phyloP scores from a whole-genome alignment of 1,140 invertebrate genomes.

The Zaprionus vittiger region DNA sequence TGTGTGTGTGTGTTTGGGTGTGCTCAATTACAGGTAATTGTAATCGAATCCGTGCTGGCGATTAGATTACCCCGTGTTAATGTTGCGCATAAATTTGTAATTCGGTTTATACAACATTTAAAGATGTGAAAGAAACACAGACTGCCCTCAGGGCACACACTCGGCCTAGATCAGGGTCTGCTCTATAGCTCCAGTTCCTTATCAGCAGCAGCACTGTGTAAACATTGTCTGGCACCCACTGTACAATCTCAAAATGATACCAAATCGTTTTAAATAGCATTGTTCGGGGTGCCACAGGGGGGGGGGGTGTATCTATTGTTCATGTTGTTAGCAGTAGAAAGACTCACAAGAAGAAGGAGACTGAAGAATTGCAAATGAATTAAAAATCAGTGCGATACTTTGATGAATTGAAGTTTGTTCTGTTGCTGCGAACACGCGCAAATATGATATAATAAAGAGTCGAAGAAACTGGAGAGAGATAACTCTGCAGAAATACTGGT shows the following conservation, averaged over 20 bases:
- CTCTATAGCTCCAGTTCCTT: neutral
- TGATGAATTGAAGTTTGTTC: constrained; percentile 21
- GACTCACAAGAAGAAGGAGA: neutral
- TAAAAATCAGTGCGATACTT: constrained; percentile 47
- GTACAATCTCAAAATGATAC: constrained; percentile 55
- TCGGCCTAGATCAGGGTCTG: neutral
- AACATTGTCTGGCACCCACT: constrained; percentile 41
- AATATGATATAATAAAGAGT: neutral
- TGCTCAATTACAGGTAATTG: constrained; percentile 20
- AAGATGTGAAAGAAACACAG: neutral
- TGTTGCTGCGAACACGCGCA: constrained; percentile 3
- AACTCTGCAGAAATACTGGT: neutral
- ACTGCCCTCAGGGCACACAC: neutral
- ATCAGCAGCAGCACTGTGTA: constrained; percentile 33
- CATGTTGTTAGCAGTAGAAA: constrained; percentile 21
- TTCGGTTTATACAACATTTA: constrained; percentile 14
- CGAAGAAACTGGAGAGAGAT: neutral
- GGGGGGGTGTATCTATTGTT: constrained; percentile 20
- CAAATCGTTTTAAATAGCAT: constrained; percentile 73
- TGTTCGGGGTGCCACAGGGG: constrained; percentile 5
- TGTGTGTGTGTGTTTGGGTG: neutral
- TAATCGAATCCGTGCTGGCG: constrained; percentile 11
- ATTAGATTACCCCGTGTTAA: constrained; percentile 35
- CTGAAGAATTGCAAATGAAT: constrained; percentile 64
- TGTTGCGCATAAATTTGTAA: constrained; percentile 6